phyloP scores from a whole-genome alignment of 2,888 invertebrate species.

The Drosophila quinaria region DNA sequence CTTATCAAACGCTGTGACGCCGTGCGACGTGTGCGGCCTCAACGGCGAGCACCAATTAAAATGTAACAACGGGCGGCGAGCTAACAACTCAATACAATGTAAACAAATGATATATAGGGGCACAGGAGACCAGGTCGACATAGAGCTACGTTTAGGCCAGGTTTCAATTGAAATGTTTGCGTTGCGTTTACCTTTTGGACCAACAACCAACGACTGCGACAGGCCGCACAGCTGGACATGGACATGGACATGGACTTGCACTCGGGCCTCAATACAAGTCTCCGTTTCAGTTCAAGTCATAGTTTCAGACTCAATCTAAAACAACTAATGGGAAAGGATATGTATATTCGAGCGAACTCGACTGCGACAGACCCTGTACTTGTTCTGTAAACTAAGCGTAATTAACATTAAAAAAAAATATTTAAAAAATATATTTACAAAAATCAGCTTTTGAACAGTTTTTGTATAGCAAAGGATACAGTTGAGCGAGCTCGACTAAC shows the following conservation, averaged over 20 bases:
- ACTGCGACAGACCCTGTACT: background rate
- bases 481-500: no score
- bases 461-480: no score
- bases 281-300: background rate
- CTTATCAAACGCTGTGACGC: conserved; percentile 54
- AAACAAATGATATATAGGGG: conserved; percentile 81
- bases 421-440: no score
- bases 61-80: conserved; percentile 62
- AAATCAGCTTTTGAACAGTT: no score
- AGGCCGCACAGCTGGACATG: conserved; percentile 66
- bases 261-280: conserved; percentile 7
- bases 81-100: conserved; percentile 81
- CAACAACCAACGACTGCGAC: conserved; percentile 48
- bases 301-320: conserved; percentile 6
- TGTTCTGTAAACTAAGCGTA: background rate
- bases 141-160: conserved; percentile 24
- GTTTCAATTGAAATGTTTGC: conserved; percentile 69
- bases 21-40: conserved; percentile 68
- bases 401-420: no score
- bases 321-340: background rate
- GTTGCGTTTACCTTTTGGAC: conserved; percentile 50
- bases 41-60: conserved; percentile 69
- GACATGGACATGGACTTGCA: background rate
- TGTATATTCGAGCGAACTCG: no score
- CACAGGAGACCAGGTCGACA: conserved; percentile 41